Evolutionary conservation across 1,140 invertebrate genomes (phyloP).

Genomic region (Drosophila oshimai): DNA sequence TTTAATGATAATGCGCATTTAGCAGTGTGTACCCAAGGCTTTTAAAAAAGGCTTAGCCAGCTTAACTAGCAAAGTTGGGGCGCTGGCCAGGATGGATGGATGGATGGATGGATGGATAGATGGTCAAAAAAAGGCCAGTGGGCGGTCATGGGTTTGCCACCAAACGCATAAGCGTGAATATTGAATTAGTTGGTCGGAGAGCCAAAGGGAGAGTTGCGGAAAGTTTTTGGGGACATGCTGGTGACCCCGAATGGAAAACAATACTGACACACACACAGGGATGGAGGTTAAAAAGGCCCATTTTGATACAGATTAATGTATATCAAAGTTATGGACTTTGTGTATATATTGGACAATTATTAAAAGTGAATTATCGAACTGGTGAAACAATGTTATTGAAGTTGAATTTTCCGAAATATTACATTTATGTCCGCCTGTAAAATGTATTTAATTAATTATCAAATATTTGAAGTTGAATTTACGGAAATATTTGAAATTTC

Average conservation of each 20-base stretch:
- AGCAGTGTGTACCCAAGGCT: slow-evolving; percentile 78
- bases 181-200: slow-evolving; percentile 55
- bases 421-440: not conserved
- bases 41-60: slow-evolving; percentile 80
- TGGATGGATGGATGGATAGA: slow-evolving; percentile 1
- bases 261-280: slow-evolving; percentile 1
- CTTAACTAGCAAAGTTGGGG: slow-evolving; percentile 75
- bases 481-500: no score
- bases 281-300: not conserved
- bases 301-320: slow-evolving; percentile 10
- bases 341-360: not conserved
- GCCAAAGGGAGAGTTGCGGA: not conserved
- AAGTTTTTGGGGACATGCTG: slow-evolving; percentile 33
- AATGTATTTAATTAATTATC: not conserved
- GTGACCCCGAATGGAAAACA: slow-evolving; percentile 25
- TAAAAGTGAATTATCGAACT: slow-evolving; percentile 12
- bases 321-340: slow-evolving; percentile 1
- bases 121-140: not conserved
- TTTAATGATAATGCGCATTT: slow-evolving; percentile 81
- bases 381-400: not conserved
- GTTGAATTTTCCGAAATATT: not conserved
- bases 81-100: not conserved
- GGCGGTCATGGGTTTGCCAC: slow-evolving; percentile 4
- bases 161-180: slow-evolving; percentile 70
- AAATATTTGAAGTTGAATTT: no score